Conservation (phyloP, 2,888 invertebrate genomes). For the Aphelenchoides bicaudatus region DNA sequence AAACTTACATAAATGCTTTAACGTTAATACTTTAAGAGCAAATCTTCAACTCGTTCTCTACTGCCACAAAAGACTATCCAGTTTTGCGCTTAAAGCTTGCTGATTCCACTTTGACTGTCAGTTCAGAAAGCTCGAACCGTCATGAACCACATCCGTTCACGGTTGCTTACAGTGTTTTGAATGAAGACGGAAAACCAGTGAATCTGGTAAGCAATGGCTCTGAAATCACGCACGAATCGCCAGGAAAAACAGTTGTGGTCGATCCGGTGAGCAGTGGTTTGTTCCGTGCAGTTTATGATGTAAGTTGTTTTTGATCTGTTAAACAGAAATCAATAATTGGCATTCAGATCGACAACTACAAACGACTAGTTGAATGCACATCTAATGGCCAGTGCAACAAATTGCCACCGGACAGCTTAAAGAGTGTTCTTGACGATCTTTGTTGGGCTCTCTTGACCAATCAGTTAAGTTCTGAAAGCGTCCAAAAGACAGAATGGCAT, state of each 20-base stretch:
- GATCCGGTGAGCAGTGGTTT: slow-evolving; percentile 29
- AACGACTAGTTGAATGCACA: slow-evolving; percentile 25
- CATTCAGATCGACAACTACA: slow-evolving; percentile 34
- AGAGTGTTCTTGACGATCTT: slow-evolving; percentile 31
- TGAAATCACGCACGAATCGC: slow-evolving; percentile 16
- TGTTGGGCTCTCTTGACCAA: slow-evolving; percentile 35
- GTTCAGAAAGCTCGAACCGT: slow-evolving; percentile 16
- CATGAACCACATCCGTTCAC: slow-evolving; percentile 9
- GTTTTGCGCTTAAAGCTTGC: slow-evolving; percentile 19
- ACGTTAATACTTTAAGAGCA: slow-evolving; percentile 25
- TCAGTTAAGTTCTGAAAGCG: slow-evolving; percentile 2
- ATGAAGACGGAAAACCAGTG: slow-evolving; percentile 24
- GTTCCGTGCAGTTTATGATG: slow-evolving; percentile 33
- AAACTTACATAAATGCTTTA: neutral
- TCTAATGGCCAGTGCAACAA: neutral
- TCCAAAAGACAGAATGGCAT: slow-evolving; percentile 20
- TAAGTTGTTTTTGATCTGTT: slow-evolving; percentile 20
- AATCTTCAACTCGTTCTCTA: slow-evolving; percentile 33
- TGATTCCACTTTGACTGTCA: slow-evolving; percentile 2
- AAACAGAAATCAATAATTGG: slow-evolving; percentile 14
- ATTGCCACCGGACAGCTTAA: slow-evolving; percentile 17
- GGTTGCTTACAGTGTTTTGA: slow-evolving; percentile 31
- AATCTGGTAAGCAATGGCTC: slow-evolving; percentile 21
- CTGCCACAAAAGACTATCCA: slow-evolving; percentile 17
- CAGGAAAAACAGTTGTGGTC: slow-evolving; percentile 28